Evolutionary conservation across 2,113 vertebrate species (phyloP), one percentile per base, ranked within the genome.

Genomic region (Tachysurus vachellii): DNA sequence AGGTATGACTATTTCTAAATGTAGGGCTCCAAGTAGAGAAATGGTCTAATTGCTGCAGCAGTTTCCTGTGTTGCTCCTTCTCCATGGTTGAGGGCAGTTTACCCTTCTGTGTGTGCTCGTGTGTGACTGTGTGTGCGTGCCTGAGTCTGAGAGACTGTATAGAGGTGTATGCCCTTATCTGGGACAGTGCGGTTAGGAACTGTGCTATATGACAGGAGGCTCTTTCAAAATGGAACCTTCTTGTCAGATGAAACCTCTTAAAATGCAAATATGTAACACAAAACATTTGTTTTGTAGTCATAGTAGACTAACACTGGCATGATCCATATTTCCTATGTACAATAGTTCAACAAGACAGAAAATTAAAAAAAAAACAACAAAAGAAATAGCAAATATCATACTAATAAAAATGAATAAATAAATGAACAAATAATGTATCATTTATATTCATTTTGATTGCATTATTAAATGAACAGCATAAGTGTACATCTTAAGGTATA

Each of bases 21-120:
- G 19, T 26, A 57, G 76, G 13, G 26, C 57, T 66, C 26, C 84
- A 66, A 10, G 16, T 44, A 79, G 75, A 80, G 59, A 79, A 79
- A 68, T 86, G 76, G 53, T 62, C 85, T 81, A 44, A 57, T 86
- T 80, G 53, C 54, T 56, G 28, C 17, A 53, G 61, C 19, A 26
- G 47, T n/a, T 80, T 66, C 21, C n/a, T 85, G 59, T 28, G 47
- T 73, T 84, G 68, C 36, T 50, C 42, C 7, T 85, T 85, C 56
- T 77, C 9, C 26, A 16, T 16, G 19, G 44, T 62, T n/a, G 3
- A 66, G 47, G 84, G 61, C 59, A 26, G 28, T 56, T 66, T 80
- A 66, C 11, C 71, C 44, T 21, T 86, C 13, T 71, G 64, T n/a
- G 7, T 80, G 76, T 57, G 21, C 28, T 50, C 4, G 66, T 75